Evolutionary conservation across 2,888 invertebrate species (phyloP).

Genomic region (Synergus laeviventris): DNA sequence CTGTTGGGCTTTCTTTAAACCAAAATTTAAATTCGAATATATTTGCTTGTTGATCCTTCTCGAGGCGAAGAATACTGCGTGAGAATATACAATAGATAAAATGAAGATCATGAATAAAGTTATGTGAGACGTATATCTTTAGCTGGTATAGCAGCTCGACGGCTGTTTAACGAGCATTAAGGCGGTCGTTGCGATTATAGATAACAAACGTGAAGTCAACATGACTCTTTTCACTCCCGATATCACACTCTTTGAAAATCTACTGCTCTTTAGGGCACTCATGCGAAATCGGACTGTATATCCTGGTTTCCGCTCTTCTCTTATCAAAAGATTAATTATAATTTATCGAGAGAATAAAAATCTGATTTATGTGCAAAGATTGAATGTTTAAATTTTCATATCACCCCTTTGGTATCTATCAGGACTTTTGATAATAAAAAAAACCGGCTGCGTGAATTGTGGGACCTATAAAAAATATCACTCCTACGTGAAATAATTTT

Average conservation of each 20-base stretch:
- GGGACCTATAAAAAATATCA: conserved; percentile 9
- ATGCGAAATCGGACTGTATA: neutral
- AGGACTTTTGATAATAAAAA: neutral
- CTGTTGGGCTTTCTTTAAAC: neutral
- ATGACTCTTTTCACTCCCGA: conserved; percentile 15
- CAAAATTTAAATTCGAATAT: neutral
- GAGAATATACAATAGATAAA: conserved; percentile 25
- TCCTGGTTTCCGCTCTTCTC: neutral
- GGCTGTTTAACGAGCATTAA: conserved; percentile 43
- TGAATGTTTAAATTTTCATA: neutral
- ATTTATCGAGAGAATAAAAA: neutral
- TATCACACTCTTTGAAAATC: conserved; percentile 14
- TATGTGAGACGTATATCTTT: conserved; percentile 42
- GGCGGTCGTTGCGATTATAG: conserved; percentile 38
- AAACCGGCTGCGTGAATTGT: conserved; percentile 12
- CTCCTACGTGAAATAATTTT: conserved; percentile 30
- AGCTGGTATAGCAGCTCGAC: conserved; percentile 37
- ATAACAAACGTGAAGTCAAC: conserved; percentile 44
- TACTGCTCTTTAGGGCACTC: conserved; percentile 21
- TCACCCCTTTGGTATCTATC: conserved; percentile 4
- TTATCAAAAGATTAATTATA: neutral
- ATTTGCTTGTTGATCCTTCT: neutral
- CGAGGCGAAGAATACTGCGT: conserved; percentile 5
- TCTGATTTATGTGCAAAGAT: neutral
- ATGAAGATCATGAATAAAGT: conserved; percentile 27